phyloP scores from a whole-genome alignment of 2,113 vertebrate species.

The Trichomycterus rosablanca region DNA sequence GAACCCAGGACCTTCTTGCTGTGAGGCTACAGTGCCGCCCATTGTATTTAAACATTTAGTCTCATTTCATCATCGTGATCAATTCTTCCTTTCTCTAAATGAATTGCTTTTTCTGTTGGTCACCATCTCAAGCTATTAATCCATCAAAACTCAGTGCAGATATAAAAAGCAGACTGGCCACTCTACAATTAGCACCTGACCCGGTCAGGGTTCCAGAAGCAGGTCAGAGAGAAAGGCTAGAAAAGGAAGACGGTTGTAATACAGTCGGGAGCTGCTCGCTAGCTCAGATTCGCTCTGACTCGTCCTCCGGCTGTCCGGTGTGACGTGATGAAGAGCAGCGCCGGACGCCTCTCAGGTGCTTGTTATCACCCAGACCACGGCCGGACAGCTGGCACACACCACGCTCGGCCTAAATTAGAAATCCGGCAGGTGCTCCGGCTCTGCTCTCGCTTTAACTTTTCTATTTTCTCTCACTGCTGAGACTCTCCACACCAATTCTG shows the following conservation, averaged over 20 bases:
- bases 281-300: background rate
- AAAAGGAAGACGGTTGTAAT: constrained; percentile 16
- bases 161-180: background rate
- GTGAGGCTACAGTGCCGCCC: too few species aligned
- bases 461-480: too few species aligned
- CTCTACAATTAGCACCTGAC: background rate
- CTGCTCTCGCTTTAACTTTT: background rate
- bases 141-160: background rate
- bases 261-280: background rate
- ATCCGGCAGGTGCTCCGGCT: constrained; percentile 21
- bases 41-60: too few species aligned
- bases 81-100: too few species aligned
- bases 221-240: background rate
- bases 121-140: too few species aligned
- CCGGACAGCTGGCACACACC: constrained; percentile 21
- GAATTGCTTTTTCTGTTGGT: too few species aligned
- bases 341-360: constrained; percentile 15
- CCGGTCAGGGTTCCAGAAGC: background rate
- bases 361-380: constrained; percentile 16
- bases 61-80: too few species aligned
- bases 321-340: constrained; percentile 16
- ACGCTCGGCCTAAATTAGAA: constrained; percentile 35
- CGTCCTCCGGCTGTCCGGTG: background rate
- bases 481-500: background rate
- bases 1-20: too few species aligned